phyloP scores from a whole-genome alignment of 2,888 invertebrate species.

The Drosophila ezoana region DNA sequence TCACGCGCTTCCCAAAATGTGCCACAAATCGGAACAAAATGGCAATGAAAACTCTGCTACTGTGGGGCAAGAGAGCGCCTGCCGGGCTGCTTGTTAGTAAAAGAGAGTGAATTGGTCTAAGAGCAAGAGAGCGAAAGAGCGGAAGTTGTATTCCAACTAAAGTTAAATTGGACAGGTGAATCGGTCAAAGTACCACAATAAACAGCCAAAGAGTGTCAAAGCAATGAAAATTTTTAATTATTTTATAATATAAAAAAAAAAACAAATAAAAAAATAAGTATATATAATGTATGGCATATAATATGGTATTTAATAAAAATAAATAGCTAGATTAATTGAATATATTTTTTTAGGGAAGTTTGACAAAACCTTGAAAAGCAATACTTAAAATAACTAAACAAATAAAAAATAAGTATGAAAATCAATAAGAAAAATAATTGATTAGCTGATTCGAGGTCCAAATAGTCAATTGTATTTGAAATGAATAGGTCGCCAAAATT shows the following conservation, averaged over 20 bases:
- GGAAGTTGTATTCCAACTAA: too few relatives aligned
- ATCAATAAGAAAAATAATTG: too few relatives aligned
- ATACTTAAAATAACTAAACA: too few relatives aligned
- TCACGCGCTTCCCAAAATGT: slow-evolving; percentile 36
- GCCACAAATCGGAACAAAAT: slow-evolving; percentile 19
- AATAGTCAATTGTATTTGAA: too few relatives aligned
- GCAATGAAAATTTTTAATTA: not conserved
- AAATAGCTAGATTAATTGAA: too few relatives aligned
- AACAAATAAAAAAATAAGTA: not conserved
- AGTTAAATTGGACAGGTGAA: slow-evolving; percentile 30
- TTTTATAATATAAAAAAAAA: not conserved
- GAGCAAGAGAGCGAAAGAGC: slow-evolving; percentile 1
- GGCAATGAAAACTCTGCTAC: slow-evolving; percentile 71
- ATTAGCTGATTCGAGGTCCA: too few relatives aligned
- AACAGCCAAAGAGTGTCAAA: not conserved
- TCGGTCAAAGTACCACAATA: not conserved
- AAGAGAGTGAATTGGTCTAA: slow-evolving; percentile 2
- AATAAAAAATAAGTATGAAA: too few relatives aligned
- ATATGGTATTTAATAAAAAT: not conserved
- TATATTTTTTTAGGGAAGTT: too few relatives aligned
- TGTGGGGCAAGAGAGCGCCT: slow-evolving; percentile 23
- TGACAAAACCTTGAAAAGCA: too few relatives aligned
- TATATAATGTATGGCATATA: not conserved
- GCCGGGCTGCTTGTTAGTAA: not conserved
- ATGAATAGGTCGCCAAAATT: too few relatives aligned